Conservation (phyloP, 2,888 invertebrate genomes). For the Ctenicera cuprea region DNA sequence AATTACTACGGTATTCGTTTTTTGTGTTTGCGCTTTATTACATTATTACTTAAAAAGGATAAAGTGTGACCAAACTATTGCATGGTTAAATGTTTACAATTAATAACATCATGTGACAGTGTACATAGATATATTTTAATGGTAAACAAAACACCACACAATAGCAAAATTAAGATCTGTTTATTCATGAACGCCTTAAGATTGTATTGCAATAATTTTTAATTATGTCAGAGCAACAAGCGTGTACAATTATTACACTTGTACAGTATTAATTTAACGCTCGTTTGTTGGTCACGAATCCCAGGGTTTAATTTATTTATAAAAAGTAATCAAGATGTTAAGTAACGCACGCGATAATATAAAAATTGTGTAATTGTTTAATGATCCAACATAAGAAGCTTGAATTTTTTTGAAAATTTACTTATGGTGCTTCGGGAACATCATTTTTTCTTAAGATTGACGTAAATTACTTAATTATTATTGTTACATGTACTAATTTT, state of each 20-base stretch:
- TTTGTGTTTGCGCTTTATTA: neutral
- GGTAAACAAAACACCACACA: neutral
- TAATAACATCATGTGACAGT: conserved; percentile 8
- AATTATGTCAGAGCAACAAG: neutral
- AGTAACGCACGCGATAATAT: conserved; percentile 12
- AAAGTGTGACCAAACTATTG: conserved; percentile 5
- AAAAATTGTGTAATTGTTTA: conserved; percentile 16
- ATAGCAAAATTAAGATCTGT: neutral
- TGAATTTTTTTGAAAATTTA: neutral
- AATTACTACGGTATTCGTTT: neutral
- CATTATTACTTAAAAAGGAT: neutral
- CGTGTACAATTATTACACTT: neutral
- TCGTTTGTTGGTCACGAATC: conserved; percentile 17
- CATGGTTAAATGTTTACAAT: neutral
- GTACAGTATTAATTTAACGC: conserved; percentile 11
- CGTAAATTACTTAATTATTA: neutral
- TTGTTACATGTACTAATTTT: neutral
- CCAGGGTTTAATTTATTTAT: neutral
- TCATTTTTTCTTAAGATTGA: neutral
- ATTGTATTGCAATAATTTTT: neutral
- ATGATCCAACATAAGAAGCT: neutral
- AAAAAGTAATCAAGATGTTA: conserved; percentile 19
- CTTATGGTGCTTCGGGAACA: neutral
- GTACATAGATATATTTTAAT: conserved; percentile 4
- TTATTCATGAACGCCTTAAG: neutral